Percentiles rank a stretch among this genome's conserved stretches.
Evolutionary conservation across 2,888 invertebrate genomes (phyloP).

Genomic region (Junonia oenone): DNA sequence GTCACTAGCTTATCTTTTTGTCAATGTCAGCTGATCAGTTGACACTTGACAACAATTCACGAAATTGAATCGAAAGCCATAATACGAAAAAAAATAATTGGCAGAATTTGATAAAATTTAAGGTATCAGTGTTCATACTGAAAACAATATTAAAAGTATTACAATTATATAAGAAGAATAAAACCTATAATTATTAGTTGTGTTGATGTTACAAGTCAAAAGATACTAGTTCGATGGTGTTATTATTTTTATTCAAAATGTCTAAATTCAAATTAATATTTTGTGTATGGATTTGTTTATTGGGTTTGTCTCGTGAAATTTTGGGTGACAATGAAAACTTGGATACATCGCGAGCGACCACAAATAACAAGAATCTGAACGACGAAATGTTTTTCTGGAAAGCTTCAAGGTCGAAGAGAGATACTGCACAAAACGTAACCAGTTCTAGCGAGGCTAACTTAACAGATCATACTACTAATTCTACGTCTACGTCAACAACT

Average conservation of each 20-base stretch:
- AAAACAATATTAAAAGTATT: not conserved
- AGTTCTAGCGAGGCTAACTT: constrained; percentile 52
- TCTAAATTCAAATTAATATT: constrained; percentile 15
- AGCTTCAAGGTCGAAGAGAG: constrained; percentile 52
- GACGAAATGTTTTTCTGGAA: constrained; percentile 17
- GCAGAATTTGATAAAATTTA: not conserved
- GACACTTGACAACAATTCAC: not conserved
- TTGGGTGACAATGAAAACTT: constrained; percentile 8
- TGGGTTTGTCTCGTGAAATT: constrained; percentile 5
- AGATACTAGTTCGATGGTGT: not conserved
- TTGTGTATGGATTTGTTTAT: constrained; percentile 21
- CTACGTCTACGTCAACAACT: constrained; percentile 34
- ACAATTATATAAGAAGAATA: not conserved
- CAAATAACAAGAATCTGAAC: not conserved
- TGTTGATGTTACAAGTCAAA: not conserved
- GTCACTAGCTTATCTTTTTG: not conserved
- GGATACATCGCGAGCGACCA: not conserved
- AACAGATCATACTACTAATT: constrained; percentile 34
- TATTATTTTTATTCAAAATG: constrained; percentile 17
- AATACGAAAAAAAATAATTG: no score
- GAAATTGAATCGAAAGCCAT: not conserved
- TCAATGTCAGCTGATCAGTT: not conserved
- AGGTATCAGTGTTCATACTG: not conserved
- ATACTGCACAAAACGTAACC: constrained; percentile 39
- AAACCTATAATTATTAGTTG: not conserved